These are phyloP conservation scores for Tachyglossus aculeatus DNA, from an alignment of 2,797 vertebrate genomes.

Conservation along the genomic window DNA sequence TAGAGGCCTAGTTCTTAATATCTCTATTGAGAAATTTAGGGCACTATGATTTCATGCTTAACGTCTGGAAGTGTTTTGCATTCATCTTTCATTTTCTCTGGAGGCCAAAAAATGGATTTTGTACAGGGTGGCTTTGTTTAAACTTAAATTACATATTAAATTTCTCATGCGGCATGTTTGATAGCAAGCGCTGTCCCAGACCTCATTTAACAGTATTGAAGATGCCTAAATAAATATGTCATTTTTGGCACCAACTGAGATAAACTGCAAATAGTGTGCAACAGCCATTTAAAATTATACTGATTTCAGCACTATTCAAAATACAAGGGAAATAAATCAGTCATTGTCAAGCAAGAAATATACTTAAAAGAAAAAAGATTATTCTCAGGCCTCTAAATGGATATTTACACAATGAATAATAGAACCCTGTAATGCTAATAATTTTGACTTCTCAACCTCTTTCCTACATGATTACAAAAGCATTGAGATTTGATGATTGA, in stretches of 20 bases:
- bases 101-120: conserved; percentile 21
- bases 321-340: conserved; percentile 3
- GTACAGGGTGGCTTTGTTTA: conserved; percentile 17
- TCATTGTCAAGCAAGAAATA: conserved; percentile 21
- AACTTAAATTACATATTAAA: conserved; percentile 26
- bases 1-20: conserved; percentile 2
- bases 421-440: no score
- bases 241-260: conserved; percentile 50
- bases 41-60: no score
- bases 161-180: conserved; percentile 22
- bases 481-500: no score
- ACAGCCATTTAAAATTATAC: conserved; percentile 48
- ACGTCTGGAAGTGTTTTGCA: no score
- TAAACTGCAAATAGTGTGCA: conserved; percentile 51
- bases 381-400: neutral
- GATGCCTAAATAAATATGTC: conserved; percentile 56
- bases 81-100: conserved; percentile 19
- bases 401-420: no score
- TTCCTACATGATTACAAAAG: no score
- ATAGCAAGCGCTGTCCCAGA: conserved; percentile 34
- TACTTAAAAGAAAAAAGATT: neutral
- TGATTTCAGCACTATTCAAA: conserved; percentile 37
- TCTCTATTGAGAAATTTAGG: no score
- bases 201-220: conserved; percentile 54
- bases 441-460: no score